phyloP scores from a whole-genome alignment of 2,113 vertebrate genomes.

The Corvus cornix region DNA sequence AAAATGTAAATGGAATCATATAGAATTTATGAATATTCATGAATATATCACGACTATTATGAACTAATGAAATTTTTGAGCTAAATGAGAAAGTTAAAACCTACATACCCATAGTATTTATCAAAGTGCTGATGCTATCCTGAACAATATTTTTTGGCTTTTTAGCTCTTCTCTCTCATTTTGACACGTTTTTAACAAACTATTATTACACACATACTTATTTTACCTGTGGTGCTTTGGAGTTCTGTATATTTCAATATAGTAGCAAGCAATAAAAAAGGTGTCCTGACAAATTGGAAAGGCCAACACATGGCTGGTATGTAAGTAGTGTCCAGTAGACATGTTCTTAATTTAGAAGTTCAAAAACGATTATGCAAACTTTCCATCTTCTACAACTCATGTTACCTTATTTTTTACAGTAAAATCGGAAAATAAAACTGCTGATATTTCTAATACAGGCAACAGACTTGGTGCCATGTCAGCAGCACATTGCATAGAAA shows the following conservation, averaged over 20 bases:
- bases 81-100: not conserved
- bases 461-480: not conserved
- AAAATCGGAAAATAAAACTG: not conserved
- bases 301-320: not conserved
- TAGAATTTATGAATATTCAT: not conserved
- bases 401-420: not conserved
- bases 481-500: not conserved
- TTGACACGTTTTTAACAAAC: not conserved
- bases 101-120: not conserved
- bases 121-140: not conserved
- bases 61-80: not conserved
- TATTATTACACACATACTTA: not conserved
- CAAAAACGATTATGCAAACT: not conserved
- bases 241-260: not conserved
- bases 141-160: not conserved
- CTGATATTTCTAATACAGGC: not conserved
- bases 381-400: not conserved
- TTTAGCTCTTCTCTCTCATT: not conserved
- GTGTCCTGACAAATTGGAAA: not conserved
- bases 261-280: not conserved
- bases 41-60: not conserved
- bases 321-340: not conserved
- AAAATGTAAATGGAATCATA: not conserved
- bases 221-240: not conserved
- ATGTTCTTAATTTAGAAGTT: not conserved